Conservation (phyloP, 2,113 vertebrate species). For the Thamnophis sirtalis region DNA sequence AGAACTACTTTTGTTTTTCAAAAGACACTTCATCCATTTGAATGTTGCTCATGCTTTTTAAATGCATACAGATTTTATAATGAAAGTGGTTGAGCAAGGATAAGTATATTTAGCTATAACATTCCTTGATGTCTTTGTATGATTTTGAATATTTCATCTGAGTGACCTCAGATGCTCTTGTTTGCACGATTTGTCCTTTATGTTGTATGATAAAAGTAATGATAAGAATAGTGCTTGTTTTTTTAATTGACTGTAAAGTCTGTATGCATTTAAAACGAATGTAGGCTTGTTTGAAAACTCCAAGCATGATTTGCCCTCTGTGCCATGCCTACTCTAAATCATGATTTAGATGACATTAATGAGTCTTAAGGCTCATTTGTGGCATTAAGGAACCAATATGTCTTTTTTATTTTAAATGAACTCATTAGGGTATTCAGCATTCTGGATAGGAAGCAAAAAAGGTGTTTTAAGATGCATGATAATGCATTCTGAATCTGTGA, state of each 20-base stretch:
- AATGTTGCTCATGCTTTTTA: not conserved
- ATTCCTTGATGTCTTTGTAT: not conserved
- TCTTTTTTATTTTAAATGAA: not conserved
- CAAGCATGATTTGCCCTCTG: not conserved
- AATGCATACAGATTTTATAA: not conserved
- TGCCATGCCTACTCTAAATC: not conserved
- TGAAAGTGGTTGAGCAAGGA: not conserved
- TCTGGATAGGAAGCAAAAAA: not conserved
- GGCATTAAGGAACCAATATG: not conserved
- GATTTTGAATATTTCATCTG: not conserved
- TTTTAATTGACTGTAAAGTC: not conserved
- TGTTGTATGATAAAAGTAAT: not conserved
- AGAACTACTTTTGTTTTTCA: not conserved
- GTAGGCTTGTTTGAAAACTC: not conserved
- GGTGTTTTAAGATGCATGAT: not conserved
- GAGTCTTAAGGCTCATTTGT: not conserved
- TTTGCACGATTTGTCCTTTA: not conserved
- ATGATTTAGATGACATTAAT: not conserved
- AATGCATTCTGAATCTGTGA: not conserved
- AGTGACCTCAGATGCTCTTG: not conserved
- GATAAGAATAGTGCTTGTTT: not conserved
- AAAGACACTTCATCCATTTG: not conserved
- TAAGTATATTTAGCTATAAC: not conserved
- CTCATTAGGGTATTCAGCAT: not conserved
- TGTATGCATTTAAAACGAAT: not conserved